Base-by-base conservation (phyloP, 2,888 invertebrate genomes). In the Drosophila heteroneura region DNA sequence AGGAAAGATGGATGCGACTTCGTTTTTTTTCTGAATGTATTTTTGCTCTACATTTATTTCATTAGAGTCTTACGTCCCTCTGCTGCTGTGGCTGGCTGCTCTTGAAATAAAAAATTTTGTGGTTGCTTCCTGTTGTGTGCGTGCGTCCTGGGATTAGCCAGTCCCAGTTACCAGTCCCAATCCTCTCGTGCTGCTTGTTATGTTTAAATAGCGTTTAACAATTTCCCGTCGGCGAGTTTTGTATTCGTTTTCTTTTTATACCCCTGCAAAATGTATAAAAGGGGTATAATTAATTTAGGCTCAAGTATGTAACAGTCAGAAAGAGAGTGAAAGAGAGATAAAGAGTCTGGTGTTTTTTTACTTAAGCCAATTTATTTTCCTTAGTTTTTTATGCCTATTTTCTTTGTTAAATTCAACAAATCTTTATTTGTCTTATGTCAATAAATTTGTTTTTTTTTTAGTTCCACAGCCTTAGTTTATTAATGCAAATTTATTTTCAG, bases 131-230 rank as follows among this genome's bases (percentile, higher is more conserved):
- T 87, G 86, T 74, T 81, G 79, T 81, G 82, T 82, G 81, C 89
- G 87, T 86, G 86, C 58, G 87, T 67, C 74, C 60, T 80, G 87
- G 87, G 87, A 87, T 87, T 87, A 85, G 82, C 86, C 51, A 59
- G 28, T 51, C 35, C 84, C 41, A 59, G 52, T 74, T 28, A 49
- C 68, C 68, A 67, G 47, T 58, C 57, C 60, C 51, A 65, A 28
- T 47, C 32, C 68, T 60, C 51, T 60, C 47, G 59, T 53, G 49
- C 64, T 74, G 70, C 77, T 80, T 76, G 73, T 80, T 78, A 77
- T 77, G 82, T 76, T 90, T 91, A 91, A 91, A 91, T 91, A 91
- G 89, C 91, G 91, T 91, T 91, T 91, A 91, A 90, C 90, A 89
- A 91, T 86, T 91, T 91, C 85, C 91, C 89, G 81, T 77, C 76